Conservation (phyloP, 2,888 invertebrate species). For the Gymnocheta viridis region DNA sequence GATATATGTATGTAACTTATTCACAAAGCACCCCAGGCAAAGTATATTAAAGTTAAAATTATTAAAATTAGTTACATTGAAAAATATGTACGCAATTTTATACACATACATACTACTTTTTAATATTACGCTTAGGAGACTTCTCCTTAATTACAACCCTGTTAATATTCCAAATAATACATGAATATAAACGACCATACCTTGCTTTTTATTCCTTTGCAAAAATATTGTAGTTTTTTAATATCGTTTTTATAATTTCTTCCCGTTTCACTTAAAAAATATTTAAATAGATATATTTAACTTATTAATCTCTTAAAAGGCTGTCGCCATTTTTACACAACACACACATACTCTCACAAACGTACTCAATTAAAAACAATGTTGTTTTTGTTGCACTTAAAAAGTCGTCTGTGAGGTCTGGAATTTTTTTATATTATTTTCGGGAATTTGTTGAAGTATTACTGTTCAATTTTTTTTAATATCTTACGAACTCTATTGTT, state of each 20-base stretch:
- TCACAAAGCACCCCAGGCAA: no score
- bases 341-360: slow-evolving; percentile 30
- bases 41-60: not conserved
- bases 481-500: not conserved
- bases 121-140: not conserved
- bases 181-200: slow-evolving; percentile 34
- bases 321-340: slow-evolving; percentile 68
- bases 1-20: no score
- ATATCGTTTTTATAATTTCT: not conserved
- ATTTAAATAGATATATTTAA: not conserved
- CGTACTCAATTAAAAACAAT: slow-evolving; percentile 60
- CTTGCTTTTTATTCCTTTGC: slow-evolving; percentile 31
- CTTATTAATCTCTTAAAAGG: slow-evolving; percentile 49
- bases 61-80: no score
- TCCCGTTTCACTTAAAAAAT: not conserved
- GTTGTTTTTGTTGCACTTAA: slow-evolving; percentile 63
- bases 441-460: not conserved
- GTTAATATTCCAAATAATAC: slow-evolving; percentile 25
- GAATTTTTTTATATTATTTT: not conserved
- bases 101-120: not conserved
- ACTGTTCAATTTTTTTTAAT: not conserved
- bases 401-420: slow-evolving; percentile 38
- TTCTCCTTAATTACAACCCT: slow-evolving; percentile 21
- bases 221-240: not conserved
- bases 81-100: no score